Base-by-base conservation (phyloP, 2,113 vertebrate genomes). In the Aegithalos caudatus region DNA sequence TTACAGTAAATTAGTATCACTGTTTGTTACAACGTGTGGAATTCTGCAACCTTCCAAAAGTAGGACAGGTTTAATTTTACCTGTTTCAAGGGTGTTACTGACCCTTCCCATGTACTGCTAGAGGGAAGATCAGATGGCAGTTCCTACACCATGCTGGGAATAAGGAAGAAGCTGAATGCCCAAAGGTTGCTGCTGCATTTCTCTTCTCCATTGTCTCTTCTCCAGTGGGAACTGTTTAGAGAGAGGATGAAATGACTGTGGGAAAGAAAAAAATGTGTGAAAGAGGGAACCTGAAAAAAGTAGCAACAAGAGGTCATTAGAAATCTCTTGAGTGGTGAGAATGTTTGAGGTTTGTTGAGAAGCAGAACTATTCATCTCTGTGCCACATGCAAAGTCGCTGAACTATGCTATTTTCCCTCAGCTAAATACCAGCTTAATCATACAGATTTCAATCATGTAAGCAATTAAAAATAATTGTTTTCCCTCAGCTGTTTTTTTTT, bases 381-480 rank as follows among this genome's bases (percentile, higher is more conserved):
- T 81, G 58, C 56, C 87, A 53, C 61, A 47, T 73, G 62, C 38
- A 42, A 78, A 78, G 57, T n/a, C 0, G 0, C 65, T 74, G 65
- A 62, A 67, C 69, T 54, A 56, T 5, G 3, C 44, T 60, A 4
- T 71, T 87, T 74, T 71, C 20, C 48, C 31, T 80, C 58, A 65
- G 31, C 54, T 92, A 82, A 69, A 86, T 82, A 37, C 3, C 50
- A 76, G 53, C 64, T 44, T 73, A 86, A 64, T 65, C 11, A 76
- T 57, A 53, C 3, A 58, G 58, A 70, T 86, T 88, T 90, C 58
- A 85, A 54, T 48, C 44, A 72, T 21, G 7, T 51, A 83, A 77
- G 27, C 58, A 81, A 86, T 67, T 64, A 91, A 90, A 94, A 86
- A 74, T 33, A 92, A 77, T 35, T 51, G 25, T 81, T 93, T 74